Conservation (phyloP, 1,140 invertebrate genomes). For the Microvelia longipes region DNA sequence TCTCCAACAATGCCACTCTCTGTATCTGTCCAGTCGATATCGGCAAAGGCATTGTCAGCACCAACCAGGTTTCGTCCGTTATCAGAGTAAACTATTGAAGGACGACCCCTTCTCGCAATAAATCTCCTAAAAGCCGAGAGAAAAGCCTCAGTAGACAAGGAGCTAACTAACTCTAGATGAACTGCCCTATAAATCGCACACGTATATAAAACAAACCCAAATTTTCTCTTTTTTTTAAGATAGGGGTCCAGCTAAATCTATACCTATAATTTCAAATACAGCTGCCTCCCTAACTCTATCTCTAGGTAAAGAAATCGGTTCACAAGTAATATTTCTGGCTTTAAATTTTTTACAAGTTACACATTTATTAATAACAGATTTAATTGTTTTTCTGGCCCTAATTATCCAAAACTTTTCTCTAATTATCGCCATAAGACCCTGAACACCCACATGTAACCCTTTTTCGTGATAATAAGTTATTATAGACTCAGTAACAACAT, state of each 20-base stretch:
- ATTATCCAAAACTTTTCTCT: not conserved
- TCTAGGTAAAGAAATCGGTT: not conserved
- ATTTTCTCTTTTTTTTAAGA: constrained; percentile 20
- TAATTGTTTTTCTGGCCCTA: not conserved
- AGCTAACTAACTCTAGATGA: constrained; percentile 22
- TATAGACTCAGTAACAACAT: constrained; percentile 3
- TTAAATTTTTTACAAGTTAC: constrained; percentile 10
- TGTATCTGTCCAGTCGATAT: no score
- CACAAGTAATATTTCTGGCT: not conserved
- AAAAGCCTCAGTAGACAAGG: constrained; percentile 18
- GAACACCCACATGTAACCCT: not conserved
- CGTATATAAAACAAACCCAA: constrained; percentile 27
- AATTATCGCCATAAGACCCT: not conserved
- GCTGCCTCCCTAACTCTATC: not conserved
- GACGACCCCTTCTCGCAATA: constrained; percentile 26
- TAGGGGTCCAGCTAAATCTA: constrained; percentile 26
- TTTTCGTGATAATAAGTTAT: not conserved
- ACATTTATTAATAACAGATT: constrained; percentile 4
- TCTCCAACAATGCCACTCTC: no score
- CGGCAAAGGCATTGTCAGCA: no score
- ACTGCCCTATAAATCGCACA: constrained; percentile 20
- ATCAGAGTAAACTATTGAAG: constrained; percentile 28
- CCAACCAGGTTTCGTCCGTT: constrained; percentile 29
- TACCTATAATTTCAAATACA: constrained; percentile 19
- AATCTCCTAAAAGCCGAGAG: constrained; percentile 23